phyloP scores from a whole-genome alignment of 92 coral and sea anemone species.

The Porites cylindrica region DNA sequence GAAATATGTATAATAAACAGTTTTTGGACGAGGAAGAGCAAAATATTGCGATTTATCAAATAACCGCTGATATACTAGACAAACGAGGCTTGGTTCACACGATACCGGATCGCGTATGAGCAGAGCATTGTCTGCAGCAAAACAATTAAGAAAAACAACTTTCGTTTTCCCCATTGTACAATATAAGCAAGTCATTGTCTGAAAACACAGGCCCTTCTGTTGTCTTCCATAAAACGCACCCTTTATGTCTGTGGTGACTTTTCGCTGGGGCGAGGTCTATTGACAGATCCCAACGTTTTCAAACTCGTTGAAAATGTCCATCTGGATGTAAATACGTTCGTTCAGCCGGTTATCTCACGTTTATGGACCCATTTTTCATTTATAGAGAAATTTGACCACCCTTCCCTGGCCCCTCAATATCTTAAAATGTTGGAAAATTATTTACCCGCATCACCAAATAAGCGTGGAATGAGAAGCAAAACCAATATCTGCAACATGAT shows the following conservation, averaged over 20 bases:
- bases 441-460: background rate
- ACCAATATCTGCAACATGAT: conserved; percentile 10
- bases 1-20: too few relatives aligned
- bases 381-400: background rate
- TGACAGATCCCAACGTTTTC: background rate
- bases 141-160: too few relatives aligned
- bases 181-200: too few relatives aligned
- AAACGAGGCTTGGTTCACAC: too few relatives aligned
- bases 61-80: too few relatives aligned
- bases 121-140: too few relatives aligned
- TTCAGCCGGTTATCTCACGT: background rate
- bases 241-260: background rate
- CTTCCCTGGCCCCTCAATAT: too few relatives aligned
- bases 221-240: background rate
- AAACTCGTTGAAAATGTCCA: background rate
- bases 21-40: too few relatives aligned
- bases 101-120: too few relatives aligned
- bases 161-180: too few relatives aligned
- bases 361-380: background rate
- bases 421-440: background rate
- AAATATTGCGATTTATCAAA: too few relatives aligned
- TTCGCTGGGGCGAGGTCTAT: background rate
- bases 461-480: conserved; percentile 1
- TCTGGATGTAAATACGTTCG: too few relatives aligned
- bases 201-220: background rate